Base-by-base conservation (phyloP, 2,888 invertebrate genomes). In the Trisateles emortualis region DNA sequence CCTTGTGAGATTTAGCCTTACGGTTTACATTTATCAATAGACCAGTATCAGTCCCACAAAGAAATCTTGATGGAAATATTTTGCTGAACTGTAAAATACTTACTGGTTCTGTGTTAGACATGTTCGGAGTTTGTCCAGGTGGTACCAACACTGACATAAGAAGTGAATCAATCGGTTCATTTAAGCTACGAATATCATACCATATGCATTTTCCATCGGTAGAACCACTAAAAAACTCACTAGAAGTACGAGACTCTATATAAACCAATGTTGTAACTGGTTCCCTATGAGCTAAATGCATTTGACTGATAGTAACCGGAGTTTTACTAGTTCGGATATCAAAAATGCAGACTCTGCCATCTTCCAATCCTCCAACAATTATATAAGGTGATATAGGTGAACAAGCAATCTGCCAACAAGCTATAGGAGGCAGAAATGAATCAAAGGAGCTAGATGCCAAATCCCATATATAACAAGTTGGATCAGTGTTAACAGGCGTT, bases 251-350 rank as follows among this genome's bases (percentile, higher is more conserved):
- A 22, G 94, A 93, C 58, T 90, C 86, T 29, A 94, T 83, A 90
- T 94, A 95, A 30, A 94, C 69, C 1, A 94, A 80, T 38, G 93
- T 88, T 57, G 92, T 92, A 8, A 94, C 93, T 3, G 94, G 94
- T 74, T 94, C 94, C 36, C 84, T 72, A 38, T 88, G 87, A 11
- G 86, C 79, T 32, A 78, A 51, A 64, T 87, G 78, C 26, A 59
- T 56, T 0, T 84, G 93, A 66, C 96, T 95, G 58, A 94, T 88
- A 70, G 95, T 95, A 1, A 96, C 94, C 0, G 97, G 96, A 76
- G 95, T 94, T 39, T 94, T 93, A 26, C 96, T 95, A 70, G 95
- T 95, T 11, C 98, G 93, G 3, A 95, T 94, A 77, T 98, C 98
- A 95, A 97, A 97, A 41, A 86, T 59, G 57, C 84, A 83, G 13